These are phyloP conservation scores for Numenius phaeopus DNA, from an alignment of 2,797 vertebrate species.

Conservation along the genomic window DNA sequence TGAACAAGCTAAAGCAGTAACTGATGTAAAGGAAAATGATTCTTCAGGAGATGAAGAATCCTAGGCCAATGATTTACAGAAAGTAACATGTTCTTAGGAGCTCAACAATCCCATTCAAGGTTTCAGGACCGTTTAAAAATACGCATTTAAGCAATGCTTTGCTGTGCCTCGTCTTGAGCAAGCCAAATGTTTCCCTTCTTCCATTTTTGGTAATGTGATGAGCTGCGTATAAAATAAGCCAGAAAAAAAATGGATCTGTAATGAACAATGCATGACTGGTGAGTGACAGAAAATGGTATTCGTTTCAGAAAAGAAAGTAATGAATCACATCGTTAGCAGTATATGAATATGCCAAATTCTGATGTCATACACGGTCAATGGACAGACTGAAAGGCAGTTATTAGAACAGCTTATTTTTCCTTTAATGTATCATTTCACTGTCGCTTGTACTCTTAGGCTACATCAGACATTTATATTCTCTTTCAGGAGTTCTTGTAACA, in stretches of 20 bases:
- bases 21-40: background rate
- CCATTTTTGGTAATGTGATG: background rate
- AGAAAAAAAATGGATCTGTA: background rate
- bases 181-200: background rate
- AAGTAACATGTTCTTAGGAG: background rate
- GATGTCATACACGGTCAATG: background rate
- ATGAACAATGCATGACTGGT: background rate
- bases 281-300: background rate
- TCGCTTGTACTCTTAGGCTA: background rate
- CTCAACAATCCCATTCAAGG: background rate
- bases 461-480: background rate
- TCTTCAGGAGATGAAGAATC: background rate
- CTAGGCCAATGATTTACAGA: background rate
- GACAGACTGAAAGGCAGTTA: background rate
- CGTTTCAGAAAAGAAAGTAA: background rate
- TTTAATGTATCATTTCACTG: background rate
- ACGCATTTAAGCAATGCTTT: background rate
- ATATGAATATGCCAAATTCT: fast-evolving
- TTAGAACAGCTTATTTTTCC: background rate
- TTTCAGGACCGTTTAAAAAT: background rate
- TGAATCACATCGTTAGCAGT: background rate
- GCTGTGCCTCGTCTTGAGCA: background rate
- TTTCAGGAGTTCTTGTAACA: background rate
- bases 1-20: background rate
- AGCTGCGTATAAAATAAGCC: background rate